These are phyloP conservation scores for Cataglyphis altisquamis DNA, from an alignment of 2,888 invertebrate species.

Conservation along the genomic window DNA sequence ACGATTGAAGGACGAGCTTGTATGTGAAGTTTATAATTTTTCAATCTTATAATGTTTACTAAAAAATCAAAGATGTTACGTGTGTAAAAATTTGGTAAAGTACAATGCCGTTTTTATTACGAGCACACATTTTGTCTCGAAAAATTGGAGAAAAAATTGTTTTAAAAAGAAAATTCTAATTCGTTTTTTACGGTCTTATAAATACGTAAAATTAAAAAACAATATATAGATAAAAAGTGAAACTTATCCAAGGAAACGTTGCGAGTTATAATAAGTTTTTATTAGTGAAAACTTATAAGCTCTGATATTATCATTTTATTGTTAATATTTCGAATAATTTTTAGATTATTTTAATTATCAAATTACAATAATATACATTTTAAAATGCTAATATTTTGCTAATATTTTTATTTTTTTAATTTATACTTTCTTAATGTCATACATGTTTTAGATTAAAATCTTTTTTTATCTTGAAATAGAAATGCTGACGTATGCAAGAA, in stretches of 20 bases:
- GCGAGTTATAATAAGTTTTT: background rate
- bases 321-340: background rate
- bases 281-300: background rate
- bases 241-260: background rate
- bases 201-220: background rate
- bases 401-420: slow-evolving; percentile 6
- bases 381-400: too few species aligned
- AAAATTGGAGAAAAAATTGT: background rate
- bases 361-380: slow-evolving; percentile 4
- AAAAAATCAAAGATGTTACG: slow-evolving; percentile 11
- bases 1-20: slow-evolving; percentile 28
- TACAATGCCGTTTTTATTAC: background rate
- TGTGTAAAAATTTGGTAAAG: slow-evolving; percentile 1
- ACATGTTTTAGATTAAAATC: slow-evolving; percentile 31
- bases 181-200: background rate
- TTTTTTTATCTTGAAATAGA: slow-evolving; percentile 12
- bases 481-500: slow-evolving; percentile 15
- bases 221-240: background rate
- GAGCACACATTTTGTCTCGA: background rate
- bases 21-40: slow-evolving; percentile 54
- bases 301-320: background rate
- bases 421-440: background rate
- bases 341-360: background rate
- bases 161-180: background rate
- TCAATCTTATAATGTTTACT: slow-evolving; percentile 36